Evolutionary conservation across 92 coral and sea anemone genomes (phyloP), one percentile per base, ranked within the genome.

Genomic region (Epizoanthus scotinus): DNA sequence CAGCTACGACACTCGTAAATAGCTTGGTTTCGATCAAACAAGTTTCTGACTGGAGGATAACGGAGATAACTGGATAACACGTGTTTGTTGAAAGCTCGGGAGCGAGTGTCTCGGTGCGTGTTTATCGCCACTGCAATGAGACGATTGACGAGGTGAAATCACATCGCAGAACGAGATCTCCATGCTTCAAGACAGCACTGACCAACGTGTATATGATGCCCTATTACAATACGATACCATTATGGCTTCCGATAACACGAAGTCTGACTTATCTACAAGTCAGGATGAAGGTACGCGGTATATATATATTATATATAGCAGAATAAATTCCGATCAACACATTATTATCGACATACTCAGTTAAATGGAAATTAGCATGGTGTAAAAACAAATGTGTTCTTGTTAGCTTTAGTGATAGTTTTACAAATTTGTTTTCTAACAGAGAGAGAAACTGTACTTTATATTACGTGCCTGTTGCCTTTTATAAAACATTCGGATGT

Each of bases 151-250:
- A 25, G 81, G 63, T 13, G 68, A 38, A 73, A 15, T 21, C 66
- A 38, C 55, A 13, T 5, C 5, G 2, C 44, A 38, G 28, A 74
- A 74, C 34, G 17, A 19, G 5, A 38, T 50, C 54, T 75, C 49
- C 81, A 75, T 75, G 81, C 81, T 24, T 75, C 81, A 59, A 29
- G 56, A 75, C 17, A 31, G 17, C 68, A 58, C 36, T 20, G 81
- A 75, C 12, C 59, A 75, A n/a, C 53, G 42, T 3, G 4, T 75
- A 49, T 59, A 57, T 28, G 57, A 75, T 75, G 81, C 81, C 17
- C 61, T 75, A 36, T 66, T 75, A 3, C 81, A 25, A 12, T 59
- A 58, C 20, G 81, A 75, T 40, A 38, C 67, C 1, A 55, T 58
- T 36, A 60, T 56, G 1, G 5, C 52, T 53, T 19, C 65, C 17